phyloP scores from a whole-genome alignment of 1,140 invertebrate genomes.

The Leptinotarsa texana region DNA sequence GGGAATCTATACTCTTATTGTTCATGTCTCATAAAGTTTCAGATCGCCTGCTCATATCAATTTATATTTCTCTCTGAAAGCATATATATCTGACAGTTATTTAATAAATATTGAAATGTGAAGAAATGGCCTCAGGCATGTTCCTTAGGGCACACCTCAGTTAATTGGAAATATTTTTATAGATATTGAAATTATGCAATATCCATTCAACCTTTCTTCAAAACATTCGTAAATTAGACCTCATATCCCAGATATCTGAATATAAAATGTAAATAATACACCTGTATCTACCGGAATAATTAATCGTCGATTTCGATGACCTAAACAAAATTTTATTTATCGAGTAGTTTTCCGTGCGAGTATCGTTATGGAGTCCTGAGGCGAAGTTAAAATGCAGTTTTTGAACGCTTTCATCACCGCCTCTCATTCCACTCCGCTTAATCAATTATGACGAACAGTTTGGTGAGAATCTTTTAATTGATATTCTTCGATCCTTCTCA shows the following conservation, averaged over 20 bases:
- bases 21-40: no score
- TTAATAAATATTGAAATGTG: no score
- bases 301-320: background rate
- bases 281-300: background rate
- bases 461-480: slow-evolving; percentile 1
- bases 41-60: no score
- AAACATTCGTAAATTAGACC: background rate
- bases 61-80: no score
- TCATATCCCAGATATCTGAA: background rate
- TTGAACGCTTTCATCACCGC: background rate
- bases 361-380: background rate
- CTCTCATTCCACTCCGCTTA: slow-evolving; percentile 1
- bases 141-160: no score
- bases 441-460: slow-evolving; percentile 6
- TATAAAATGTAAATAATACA: background rate
- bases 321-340: background rate
- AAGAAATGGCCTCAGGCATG: no score
- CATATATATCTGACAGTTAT: no score
- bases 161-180: no score
- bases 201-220: background rate
- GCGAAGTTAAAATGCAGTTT: background rate
- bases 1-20: no score
- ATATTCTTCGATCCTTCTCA: background rate
- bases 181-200: background rate
- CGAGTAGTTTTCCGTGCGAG: slow-evolving; percentile 4